Conservation (phyloP, 2,113 vertebrate genomes). For the Bubo blakistoni region DNA sequence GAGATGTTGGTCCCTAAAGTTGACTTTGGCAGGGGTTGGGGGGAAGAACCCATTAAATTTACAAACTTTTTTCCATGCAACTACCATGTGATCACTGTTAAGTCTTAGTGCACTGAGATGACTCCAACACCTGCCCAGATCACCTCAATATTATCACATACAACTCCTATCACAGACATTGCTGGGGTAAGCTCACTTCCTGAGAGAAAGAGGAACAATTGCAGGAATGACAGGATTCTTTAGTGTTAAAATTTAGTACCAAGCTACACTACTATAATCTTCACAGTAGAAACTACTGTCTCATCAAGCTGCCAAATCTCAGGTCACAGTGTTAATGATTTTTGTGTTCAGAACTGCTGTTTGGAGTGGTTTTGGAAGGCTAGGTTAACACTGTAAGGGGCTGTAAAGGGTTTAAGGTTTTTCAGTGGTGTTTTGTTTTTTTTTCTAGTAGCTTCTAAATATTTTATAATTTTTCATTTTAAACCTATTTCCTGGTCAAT, state of each 20-base stretch:
- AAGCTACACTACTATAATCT: not conserved
- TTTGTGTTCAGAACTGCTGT: not conserved
- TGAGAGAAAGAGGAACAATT: not conserved
- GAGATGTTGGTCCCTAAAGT: not conserved
- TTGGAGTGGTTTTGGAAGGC: not conserved
- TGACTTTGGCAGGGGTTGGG: not conserved
- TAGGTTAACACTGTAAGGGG: not conserved
- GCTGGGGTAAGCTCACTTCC: not conserved
- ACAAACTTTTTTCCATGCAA: fast-evolving
- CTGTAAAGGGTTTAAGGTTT: not conserved
- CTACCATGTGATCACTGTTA: not conserved
- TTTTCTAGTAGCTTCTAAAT: not conserved
- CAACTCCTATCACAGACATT: not conserved
- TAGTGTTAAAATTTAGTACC: not conserved
- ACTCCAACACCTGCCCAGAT: not conserved
- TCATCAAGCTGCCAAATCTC: conserved; percentile 10
- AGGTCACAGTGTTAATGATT: not conserved
- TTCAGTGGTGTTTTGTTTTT: not conserved
- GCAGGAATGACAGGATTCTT: not conserved
- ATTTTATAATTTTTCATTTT: conserved; percentile 30
- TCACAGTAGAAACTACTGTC: not conserved
- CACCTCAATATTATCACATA: not conserved
- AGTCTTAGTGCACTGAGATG: not conserved
- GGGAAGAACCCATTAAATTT: not conserved
- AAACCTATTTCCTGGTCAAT: conserved; percentile 35